Base-by-base conservation (phyloP, 2,888 invertebrate genomes). In the Girardia tigrina region DNA sequence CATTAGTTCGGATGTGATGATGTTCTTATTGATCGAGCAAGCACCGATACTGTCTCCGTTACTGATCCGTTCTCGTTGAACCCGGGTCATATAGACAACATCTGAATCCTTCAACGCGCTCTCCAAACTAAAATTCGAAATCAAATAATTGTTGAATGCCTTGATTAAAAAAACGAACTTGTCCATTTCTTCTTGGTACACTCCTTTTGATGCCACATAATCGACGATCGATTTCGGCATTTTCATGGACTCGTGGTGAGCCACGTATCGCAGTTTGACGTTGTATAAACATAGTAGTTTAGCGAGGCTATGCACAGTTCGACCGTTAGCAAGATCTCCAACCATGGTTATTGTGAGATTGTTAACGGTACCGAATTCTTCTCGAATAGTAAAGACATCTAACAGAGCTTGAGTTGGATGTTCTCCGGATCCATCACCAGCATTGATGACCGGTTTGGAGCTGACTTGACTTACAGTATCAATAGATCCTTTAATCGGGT, bases 311-410 rank as follows among this genome's bases (percentile, higher is more conserved):
- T 99, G 98, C 0, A 98, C 98, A 0, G 98, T 98, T 42, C 98
- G 88, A 0, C 98, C 97, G 84, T 99, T 91, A 84, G 93, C 94
- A 79, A 99, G 86, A 85, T 99, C 98, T 2, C 98, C 98, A 26
- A 97, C 95, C 89, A 98, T 90, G 0, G 97, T 97, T 74, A 98
- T 93, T 0, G 92, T 94, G 12, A 98, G 87, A 0, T 93, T 93
- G 82, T 98, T 97, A 0, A 98, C 95, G 0, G 97, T 98, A 79
- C 97, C 97, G 78, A 98, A 92, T 87, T 98, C 97, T 86, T 98
- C 94, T 78, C 97, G 88, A 80, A 99, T 98, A 2, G 98, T 97
- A 82, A 95, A 99, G 1, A 97, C 89, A 82, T 99, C 98, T 12
- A 99, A 86, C 16, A 99, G 86, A 0, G 98, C 98, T 86, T 98